Evolutionary conservation across 2,113 vertebrate genomes (phyloP).

Genomic region (Petrocephalus microphthalmus): DNA sequence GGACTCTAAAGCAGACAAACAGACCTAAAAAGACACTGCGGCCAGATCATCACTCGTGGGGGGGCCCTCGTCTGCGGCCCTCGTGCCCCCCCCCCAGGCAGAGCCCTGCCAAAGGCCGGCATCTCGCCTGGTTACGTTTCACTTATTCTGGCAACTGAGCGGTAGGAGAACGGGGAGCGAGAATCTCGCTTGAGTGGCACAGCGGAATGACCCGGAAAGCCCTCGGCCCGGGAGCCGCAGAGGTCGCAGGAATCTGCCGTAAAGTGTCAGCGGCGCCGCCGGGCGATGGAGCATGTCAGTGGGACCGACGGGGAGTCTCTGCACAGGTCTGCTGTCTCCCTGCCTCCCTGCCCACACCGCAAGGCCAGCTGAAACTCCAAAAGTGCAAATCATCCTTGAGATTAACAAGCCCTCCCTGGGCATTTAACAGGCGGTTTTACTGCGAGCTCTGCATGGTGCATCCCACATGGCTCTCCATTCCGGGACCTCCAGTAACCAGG

Average conservation of each 20-base stretch:
- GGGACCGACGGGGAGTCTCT: not conserved
- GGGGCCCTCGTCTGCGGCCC: too few relatives aligned
- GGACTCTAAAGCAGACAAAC: not conserved
- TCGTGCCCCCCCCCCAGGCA: too few relatives aligned
- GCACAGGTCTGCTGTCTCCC: not conserved
- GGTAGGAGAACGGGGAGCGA: not conserved
- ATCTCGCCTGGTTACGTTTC: not conserved
- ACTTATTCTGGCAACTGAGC: not conserved
- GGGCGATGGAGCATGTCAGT: not conserved
- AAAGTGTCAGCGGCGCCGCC: not conserved
- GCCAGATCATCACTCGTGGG: not conserved
- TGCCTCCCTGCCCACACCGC: not conserved
- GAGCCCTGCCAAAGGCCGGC: not conserved
- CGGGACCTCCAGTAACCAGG: not conserved
- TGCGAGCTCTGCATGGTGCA: not conserved
- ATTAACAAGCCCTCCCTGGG: slow-evolving; percentile 10
- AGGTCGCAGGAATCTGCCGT: not conserved
- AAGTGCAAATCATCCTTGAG: slow-evolving; percentile 26
- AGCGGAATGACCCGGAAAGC: not conserved
- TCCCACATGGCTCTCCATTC: not conserved
- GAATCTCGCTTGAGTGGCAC: not conserved
- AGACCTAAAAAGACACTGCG: not conserved
- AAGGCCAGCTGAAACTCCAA: not conserved
- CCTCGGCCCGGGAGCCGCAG: not conserved
- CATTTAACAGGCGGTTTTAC: not conserved